A percentile compares a stretch with the other conserved stretches of the same genome.
phyloP scores from a whole-genome alignment of 2,888 invertebrate genomes.

The Chrysopilus asiliformis region DNA sequence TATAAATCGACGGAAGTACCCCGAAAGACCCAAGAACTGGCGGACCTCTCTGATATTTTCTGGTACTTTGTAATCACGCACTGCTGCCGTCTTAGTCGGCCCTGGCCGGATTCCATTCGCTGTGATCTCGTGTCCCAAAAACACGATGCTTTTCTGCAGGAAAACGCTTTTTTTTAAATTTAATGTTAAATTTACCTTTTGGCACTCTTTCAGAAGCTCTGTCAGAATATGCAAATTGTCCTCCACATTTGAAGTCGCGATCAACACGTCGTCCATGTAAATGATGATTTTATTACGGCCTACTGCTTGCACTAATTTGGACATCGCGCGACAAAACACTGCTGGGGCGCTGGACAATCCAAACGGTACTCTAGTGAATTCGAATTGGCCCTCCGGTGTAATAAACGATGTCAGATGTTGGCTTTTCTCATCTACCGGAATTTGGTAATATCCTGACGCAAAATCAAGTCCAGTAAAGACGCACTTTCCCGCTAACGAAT shows the following conservation, averaged over 20 bases:
- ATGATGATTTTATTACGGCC: background rate
- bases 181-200: too few relatives aligned
- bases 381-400: conserved; percentile 17
- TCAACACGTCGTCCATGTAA: conserved; percentile 18
- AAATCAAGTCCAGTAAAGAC: conserved; percentile 15
- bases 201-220: conserved; percentile 15
- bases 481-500: background rate
- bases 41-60: conserved; percentile 12
- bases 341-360: conserved; percentile 23
- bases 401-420: conserved; percentile 19
- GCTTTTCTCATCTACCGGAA: conserved; percentile 15
- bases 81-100: conserved; percentile 9
- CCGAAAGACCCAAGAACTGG: conserved; percentile 19
- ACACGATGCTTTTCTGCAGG: conserved; percentile 14
- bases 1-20: conserved; percentile 19
- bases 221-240: conserved; percentile 9
- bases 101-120: conserved; percentile 13
- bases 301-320: background rate
- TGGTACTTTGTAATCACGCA: conserved; percentile 12
- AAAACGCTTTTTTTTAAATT: conserved; percentile 15
- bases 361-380: conserved; percentile 20
- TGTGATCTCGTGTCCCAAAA: conserved; percentile 14
- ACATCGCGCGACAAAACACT: conserved; percentile 18
- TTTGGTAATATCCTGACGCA: conserved; percentile 16
- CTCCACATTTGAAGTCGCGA: conserved; percentile 15